A percentile compares a stretch with the other conserved stretches of the same genome.
phyloP scores from a whole-genome alignment of 1,140 invertebrate species.

The Drosophila insularis region DNA sequence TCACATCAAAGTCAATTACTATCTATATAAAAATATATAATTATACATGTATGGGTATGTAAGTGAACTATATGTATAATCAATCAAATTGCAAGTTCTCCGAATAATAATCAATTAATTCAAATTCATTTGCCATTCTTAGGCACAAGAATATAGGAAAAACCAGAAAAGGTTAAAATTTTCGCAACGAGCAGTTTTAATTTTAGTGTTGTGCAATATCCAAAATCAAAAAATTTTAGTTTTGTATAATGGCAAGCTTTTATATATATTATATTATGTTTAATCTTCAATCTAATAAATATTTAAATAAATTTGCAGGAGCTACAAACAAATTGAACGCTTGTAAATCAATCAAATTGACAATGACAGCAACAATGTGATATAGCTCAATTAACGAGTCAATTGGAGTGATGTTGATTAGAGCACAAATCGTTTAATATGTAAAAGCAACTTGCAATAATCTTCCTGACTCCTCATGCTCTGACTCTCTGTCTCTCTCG shows the following conservation, averaged over 20 bases:
- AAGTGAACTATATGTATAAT: not conserved
- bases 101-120: not conserved
- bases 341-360: conserved; percentile 20
- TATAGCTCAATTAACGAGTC: conserved; percentile 52
- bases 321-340: conserved; percentile 17
- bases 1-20: conserved; percentile 46
- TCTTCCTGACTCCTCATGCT: not conserved
- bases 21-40: conserved; percentile 18
- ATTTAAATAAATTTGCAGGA: not conserved
- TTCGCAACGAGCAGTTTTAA: too few relatives aligned
- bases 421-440: conserved; percentile 49
- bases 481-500: not conserved
- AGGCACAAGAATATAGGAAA: not conserved
- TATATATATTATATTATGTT: too few relatives aligned
- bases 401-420: conserved; percentile 36
- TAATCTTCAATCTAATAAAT: not conserved
- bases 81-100: not conserved
- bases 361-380: conserved; percentile 17
- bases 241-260: too few relatives aligned
- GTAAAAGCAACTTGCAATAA: conserved; percentile 22
- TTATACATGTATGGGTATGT: not conserved
- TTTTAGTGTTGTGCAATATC: conserved; percentile 13
- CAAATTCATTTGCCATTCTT: not conserved
- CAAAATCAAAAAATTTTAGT: not conserved
- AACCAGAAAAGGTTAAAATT: too few relatives aligned